Conservation (phyloP, 2,113 vertebrate genomes). For the Pterocles burchelli region DNA sequence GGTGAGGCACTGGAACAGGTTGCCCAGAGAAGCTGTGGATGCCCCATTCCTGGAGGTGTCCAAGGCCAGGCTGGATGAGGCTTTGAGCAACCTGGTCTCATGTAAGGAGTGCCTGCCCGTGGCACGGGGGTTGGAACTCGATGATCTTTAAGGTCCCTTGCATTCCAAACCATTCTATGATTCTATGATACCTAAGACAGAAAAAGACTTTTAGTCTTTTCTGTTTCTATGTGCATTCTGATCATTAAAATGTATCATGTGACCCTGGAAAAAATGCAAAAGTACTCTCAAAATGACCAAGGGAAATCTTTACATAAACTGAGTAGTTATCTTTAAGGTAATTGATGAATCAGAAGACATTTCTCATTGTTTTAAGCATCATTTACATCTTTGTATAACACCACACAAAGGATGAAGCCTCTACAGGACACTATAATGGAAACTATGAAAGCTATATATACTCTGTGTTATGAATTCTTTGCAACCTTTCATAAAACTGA, state of each 20-base stretch:
- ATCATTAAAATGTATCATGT: neutral
- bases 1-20: too few species aligned
- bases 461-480: neutral
- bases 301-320: neutral
- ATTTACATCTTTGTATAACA: neutral
- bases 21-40: too few species aligned
- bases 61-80: too few species aligned
- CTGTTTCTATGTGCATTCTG: neutral
- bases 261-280: neutral
- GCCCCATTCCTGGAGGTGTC: too few species aligned
- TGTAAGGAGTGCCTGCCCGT: too few species aligned
- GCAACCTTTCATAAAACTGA: neutral
- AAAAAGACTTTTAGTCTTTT: neutral
- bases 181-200: neutral
- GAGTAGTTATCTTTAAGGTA: neutral
- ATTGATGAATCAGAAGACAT: neutral
- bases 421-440: neutral
- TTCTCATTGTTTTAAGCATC: neutral
- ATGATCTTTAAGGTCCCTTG: too few species aligned
- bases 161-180: too few species aligned
- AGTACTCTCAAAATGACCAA: neutral
- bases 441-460: neutral
- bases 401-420: neutral
- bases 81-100: too few species aligned
- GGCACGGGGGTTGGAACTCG: too few species aligned